A percentile compares a stretch with the other conserved stretches of the same genome.
Conservation (phyloP, 2,888 invertebrate species). For the Heliconius aoede region DNA sequence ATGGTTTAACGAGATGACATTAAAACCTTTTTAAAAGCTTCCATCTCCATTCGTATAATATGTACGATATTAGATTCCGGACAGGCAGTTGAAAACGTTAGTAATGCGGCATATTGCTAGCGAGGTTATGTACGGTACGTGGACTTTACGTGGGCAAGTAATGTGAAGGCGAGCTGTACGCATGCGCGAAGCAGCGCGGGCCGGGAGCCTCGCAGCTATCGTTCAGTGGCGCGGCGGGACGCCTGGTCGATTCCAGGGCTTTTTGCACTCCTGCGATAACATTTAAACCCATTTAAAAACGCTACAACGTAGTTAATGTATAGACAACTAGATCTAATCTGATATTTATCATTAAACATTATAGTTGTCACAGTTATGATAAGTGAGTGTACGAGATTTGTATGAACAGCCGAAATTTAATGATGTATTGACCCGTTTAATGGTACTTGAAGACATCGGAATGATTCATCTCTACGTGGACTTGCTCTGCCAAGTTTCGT, state of each 20-base stretch:
- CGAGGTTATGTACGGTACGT: constrained; percentile 42
- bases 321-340: not conserved
- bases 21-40: constrained; percentile 5
- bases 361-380: constrained; percentile 38
- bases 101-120: constrained; percentile 50
- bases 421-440: constrained; percentile 33
- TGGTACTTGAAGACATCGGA: constrained; percentile 32
- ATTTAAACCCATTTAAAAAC: constrained; percentile 55
- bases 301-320: constrained; percentile 59
- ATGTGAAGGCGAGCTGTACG: constrained; percentile 58
- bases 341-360: not conserved
- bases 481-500: constrained; percentile 26
- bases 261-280: constrained; percentile 70
- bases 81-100: constrained; percentile 38
- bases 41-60: constrained; percentile 48
- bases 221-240: constrained; percentile 81
- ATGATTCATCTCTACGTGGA: constrained; percentile 43
- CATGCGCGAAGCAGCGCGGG: constrained; percentile 71
- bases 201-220: constrained; percentile 67
- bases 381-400: constrained; percentile 26
- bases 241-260: constrained; percentile 79
- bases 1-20: constrained; percentile 11
- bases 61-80: constrained; percentile 53
- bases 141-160: constrained; percentile 50
- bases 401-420: constrained; percentile 18